Conservation (phyloP, 2,113 vertebrate species). For the Anguilla japonica region DNA sequence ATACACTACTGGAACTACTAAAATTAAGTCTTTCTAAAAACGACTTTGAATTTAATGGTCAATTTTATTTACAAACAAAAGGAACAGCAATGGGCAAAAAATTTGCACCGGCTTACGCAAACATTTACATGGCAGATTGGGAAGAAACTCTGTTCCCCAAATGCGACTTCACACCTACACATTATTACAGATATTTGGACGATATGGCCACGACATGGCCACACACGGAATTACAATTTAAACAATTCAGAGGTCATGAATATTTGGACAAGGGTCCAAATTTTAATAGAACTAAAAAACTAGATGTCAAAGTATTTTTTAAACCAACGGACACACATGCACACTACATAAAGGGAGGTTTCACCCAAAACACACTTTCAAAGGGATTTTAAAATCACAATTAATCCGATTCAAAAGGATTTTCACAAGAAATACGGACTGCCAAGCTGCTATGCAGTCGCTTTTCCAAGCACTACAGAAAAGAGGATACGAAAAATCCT, state of each 20-base stretch:
- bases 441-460: no score
- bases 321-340: not conserved
- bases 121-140: not conserved
- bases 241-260: not conserved
- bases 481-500: no score
- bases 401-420: no score
- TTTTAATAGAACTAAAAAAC: not conserved
- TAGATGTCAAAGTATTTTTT: not conserved
- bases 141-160: slow-evolving; percentile 4
- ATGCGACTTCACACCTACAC: not conserved
- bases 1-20: not conserved
- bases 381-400: no score
- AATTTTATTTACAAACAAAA: not conserved
- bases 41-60: slow-evolving; percentile 1
- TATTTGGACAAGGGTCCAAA: not conserved
- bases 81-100: slow-evolving; percentile 2
- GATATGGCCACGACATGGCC: not conserved
- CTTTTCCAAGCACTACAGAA: no score
- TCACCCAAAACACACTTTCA: no score
- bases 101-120: not conserved
- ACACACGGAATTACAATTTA: not conserved
- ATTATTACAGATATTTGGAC: slow-evolving; percentile 14
- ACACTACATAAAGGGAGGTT: no score
- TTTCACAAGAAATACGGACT: no score
- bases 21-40: not conserved